phyloP scores from a whole-genome alignment of 2,113 vertebrate species.

The Cryptomyrus ogoouensis region DNA sequence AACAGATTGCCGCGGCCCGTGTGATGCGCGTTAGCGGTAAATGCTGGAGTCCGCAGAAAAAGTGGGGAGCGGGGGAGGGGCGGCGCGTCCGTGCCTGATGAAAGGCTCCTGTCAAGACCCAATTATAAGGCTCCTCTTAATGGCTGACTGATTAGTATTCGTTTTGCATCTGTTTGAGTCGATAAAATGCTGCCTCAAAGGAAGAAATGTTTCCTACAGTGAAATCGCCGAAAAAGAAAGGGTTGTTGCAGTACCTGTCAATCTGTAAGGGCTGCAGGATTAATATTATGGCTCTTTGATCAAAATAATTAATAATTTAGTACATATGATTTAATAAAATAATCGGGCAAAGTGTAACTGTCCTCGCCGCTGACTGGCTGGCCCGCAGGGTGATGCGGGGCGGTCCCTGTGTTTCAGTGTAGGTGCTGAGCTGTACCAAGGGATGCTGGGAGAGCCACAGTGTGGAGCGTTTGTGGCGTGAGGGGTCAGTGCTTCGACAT shows the following conservation, averaged over 20 bases:
- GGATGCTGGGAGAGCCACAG: conserved; percentile 32
- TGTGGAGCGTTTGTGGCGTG: background rate
- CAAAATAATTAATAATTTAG: background rate
- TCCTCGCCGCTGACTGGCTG: background rate
- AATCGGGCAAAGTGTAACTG: background rate
- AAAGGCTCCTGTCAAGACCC: conserved; percentile 55
- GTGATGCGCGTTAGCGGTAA: conserved; percentile 13
- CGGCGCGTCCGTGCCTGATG: conserved; percentile 20
- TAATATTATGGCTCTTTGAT: conserved; percentile 10
- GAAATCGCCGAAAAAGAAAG: background rate
- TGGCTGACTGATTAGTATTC: conserved; percentile 19
- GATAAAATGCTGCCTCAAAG: background rate
- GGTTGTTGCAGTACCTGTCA: conserved; percentile 12
- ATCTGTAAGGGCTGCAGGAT: background rate
- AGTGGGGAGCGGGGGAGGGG: background rate
- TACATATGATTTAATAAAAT: background rate
- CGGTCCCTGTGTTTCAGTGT: background rate
- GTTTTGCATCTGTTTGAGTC: conserved; percentile 10
- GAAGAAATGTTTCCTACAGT: background rate
- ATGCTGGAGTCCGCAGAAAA: conserved; percentile 8
- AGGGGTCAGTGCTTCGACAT: background rate
- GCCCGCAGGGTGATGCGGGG: background rate
- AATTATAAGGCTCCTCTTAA: conserved; percentile 3
- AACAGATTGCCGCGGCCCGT: conserved; percentile 18
- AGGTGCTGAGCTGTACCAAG: background rate